Conservation (phyloP, 2,113 vertebrate genomes). For the Pipra filicauda region DNA sequence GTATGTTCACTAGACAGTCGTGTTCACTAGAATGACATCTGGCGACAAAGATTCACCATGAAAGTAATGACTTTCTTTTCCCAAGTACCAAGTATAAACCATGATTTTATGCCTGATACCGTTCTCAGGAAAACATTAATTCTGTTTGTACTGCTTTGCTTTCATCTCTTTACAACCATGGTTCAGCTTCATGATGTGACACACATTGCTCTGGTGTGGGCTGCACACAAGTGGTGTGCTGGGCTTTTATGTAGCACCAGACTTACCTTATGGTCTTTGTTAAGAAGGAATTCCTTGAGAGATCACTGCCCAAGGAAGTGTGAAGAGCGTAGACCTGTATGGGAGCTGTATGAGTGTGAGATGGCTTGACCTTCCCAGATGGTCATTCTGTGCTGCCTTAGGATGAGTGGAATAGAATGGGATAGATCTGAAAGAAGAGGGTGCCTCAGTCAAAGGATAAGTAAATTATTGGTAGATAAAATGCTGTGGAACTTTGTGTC, state of each 20-base stretch:
- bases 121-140: not conserved
- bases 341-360: not conserved
- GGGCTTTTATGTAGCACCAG: not conserved
- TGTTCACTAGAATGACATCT: not conserved
- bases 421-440: not conserved
- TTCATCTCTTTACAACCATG: accelerated
- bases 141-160: not conserved
- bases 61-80: not conserved
- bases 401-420: not conserved
- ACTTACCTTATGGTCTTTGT: not conserved
- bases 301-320: not conserved
- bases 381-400: not conserved
- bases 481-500: not conserved
- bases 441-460: not conserved
- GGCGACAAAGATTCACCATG: not conserved
- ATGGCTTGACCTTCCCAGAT: not conserved
- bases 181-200: not conserved
- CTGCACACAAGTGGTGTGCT: accelerated
- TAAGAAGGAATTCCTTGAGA: not conserved
- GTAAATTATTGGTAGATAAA: not conserved
- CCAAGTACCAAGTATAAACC: not conserved
- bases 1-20: accelerated
- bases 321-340: not conserved
- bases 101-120: not conserved
- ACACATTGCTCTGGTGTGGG: not conserved